Evolutionary conservation across 2,888 invertebrate genomes (phyloP).

Genomic region (Eutolmus rufibarbis): DNA sequence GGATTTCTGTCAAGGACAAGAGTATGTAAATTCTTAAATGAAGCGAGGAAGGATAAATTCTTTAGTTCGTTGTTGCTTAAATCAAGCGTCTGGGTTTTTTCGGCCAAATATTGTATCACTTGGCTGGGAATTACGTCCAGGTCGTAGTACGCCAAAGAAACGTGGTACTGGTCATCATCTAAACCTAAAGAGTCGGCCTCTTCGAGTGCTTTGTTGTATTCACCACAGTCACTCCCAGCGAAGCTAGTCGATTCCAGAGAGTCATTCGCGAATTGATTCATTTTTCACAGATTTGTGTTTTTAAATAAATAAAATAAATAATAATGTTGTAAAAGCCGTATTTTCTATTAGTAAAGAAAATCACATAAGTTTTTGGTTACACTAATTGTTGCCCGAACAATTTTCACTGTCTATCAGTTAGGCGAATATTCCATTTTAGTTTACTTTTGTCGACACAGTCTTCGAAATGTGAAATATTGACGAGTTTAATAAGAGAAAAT

Average conservation of each 20-base stretch:
- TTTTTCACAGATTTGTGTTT: not conserved
- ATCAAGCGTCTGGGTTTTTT: slow-evolving; percentile 69
- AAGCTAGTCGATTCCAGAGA: not conserved
- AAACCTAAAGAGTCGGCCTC: not conserved
- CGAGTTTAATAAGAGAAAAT: not conserved
- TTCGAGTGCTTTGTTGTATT: not conserved
- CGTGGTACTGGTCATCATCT: not conserved
- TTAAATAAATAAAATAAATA: not conserved
- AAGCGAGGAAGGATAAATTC: slow-evolving; percentile 72
- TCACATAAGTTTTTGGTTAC: not conserved
- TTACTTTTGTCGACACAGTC: not conserved
- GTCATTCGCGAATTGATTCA: not conserved
- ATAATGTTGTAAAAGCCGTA: not conserved
- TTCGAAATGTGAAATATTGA: not conserved
- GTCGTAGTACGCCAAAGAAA: slow-evolving; percentile 71
- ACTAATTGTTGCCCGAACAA: not conserved
- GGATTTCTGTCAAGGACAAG: slow-evolving; percentile 81
- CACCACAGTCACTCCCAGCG: not conserved
- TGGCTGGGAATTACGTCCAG: slow-evolving; percentile 69
- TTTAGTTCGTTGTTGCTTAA: slow-evolving; percentile 76
- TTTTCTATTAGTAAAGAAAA: not conserved
- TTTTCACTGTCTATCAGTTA: not conserved
- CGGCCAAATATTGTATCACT: slow-evolving; percentile 68
- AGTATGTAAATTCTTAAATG: slow-evolving; percentile 74
- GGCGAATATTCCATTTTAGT: not conserved